A percentile compares a stretch with the other conserved stretches of the same genome.
phyloP scores from a whole-genome alignment of 2,797 vertebrate species.

The Gymnoscopelus braueri region DNA sequence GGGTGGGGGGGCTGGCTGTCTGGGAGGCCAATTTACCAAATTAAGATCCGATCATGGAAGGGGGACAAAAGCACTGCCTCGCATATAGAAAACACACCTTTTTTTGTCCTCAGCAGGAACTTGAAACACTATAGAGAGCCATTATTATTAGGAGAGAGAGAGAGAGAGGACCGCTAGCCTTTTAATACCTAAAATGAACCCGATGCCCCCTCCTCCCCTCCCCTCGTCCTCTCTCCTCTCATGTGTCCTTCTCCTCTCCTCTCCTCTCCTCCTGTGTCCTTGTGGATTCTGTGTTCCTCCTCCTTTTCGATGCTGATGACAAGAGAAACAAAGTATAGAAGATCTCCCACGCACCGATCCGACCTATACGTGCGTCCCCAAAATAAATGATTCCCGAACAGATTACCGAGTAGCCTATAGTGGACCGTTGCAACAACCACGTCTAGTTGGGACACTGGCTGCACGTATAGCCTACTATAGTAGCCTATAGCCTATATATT shows the following conservation, averaged over 20 bases:
- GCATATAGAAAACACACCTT: not conserved
- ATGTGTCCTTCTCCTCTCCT: slow-evolving; percentile 26
- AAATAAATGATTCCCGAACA: not conserved
- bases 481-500: too few relatives aligned
- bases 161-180: too few relatives aligned
- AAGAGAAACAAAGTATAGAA: slow-evolving; percentile 50
- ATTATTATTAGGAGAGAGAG: too few relatives aligned
- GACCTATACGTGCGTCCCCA: slow-evolving; percentile 31
- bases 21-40: slow-evolving; percentile 62
- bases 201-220: slow-evolving; percentile 25
- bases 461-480: not conserved
- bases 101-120: not conserved
- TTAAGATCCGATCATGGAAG: slow-evolving; percentile 46
- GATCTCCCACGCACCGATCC: slow-evolving; percentile 29
- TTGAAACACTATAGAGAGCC: too few relatives aligned
- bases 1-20: slow-evolving; percentile 21
- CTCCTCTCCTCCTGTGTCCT: slow-evolving; percentile 61
- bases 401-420: too few relatives aligned
- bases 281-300: slow-evolving; percentile 52
- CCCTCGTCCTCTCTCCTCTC: slow-evolving; percentile 6
- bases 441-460: slow-evolving; percentile 41
- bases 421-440: too few relatives aligned
- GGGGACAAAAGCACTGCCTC: slow-evolving; percentile 30
- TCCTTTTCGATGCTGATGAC: slow-evolving; percentile 6
- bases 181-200: slow-evolving; percentile 20